Base-by-base conservation (phyloP, 35 echinoderm and acorn worm genomes). In the Nesometra sesokonis region DNA sequence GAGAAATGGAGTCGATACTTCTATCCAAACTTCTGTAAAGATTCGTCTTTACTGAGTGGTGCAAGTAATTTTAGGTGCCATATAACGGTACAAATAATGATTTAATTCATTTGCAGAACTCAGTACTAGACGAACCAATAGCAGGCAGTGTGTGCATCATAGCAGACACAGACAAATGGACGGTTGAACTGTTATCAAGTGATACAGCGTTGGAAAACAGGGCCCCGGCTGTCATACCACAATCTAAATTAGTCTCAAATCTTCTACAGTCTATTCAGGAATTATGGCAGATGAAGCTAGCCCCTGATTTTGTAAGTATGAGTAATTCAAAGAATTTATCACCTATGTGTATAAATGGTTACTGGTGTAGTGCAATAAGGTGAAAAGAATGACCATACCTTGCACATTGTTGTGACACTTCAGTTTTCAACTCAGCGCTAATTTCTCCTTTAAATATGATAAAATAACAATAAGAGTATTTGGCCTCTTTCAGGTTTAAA, bases 111-210 rank as follows among this genome's bases (percentile, higher is more conserved):
- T 47, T 40, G 39, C 79, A 95, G 93, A 82, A 92, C 38, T 91
- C 93, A 34, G 93, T 95, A 13, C 57, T 99, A 5, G 96, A 99
- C 57, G 96, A 94, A 38, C 87, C 89, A 0, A 91, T 88, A 13
- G 84, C 88, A 9, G 90, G 94, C 79, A 90, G 90, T 32, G 90
- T 99, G 19, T 99, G 89, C 81, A 90, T 99, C 17, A 88, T 99
- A 5, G 96, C 96, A 0, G 82, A 99, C 78, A 99, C 96, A 0
- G 96, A 99, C 77, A 94, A 86, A 23, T 99, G 92, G 96, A 92
- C 90, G 13, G 96, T 99, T 30, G 92, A 94, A 21, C 57, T 91
- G 11, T 38, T 99, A 29, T 94, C 95, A 23, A 94, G 92, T 80
- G 87, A 97, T 76, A 30, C 47, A 17, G 88, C 40, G 27, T 0